A percentile compares a stretch with the other conserved stretches of the same genome.
These are phyloP conservation scores for Lepidochrysops patricia DNA, from an alignment of 2,888 invertebrate species.

Conservation along the genomic window DNA sequence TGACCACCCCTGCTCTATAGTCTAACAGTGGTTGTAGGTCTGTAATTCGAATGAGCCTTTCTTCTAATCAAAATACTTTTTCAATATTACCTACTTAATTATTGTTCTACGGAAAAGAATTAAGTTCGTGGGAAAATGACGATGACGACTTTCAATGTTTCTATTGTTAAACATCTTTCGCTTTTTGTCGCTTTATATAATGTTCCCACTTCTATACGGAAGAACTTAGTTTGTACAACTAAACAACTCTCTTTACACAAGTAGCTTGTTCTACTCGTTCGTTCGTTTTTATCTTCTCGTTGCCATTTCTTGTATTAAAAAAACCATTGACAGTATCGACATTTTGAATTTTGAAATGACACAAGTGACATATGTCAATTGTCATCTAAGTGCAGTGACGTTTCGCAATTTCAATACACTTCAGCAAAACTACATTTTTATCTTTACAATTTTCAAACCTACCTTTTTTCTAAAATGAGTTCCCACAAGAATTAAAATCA, in stretches of 20 bases:
- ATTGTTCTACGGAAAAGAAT: neutral
- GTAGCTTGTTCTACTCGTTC: conserved; percentile 13
- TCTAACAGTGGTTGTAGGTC: too few relatives aligned
- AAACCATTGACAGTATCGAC: neutral
- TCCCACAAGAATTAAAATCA: conserved; percentile 45
- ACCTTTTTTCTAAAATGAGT: conserved; percentile 61
- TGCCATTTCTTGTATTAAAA: neutral
- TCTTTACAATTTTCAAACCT: conserved; percentile 46
- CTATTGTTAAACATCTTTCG: conserved; percentile 12
- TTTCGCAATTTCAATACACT: conserved; percentile 48
- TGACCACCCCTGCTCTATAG: too few relatives aligned
- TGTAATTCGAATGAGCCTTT: too few relatives aligned
- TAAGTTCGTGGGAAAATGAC: conserved; percentile 8
- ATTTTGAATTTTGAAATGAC: neutral
- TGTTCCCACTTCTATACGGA: conserved; percentile 17
- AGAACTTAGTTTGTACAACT: conserved; percentile 32
- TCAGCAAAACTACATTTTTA: conserved; percentile 22
- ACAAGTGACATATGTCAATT: conserved; percentile 12
- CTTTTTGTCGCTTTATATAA: conserved; percentile 13
- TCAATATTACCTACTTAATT: neutral
- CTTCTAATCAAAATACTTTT: neutral
- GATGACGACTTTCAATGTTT: conserved; percentile 14
- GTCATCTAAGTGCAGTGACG: conserved; percentile 53
- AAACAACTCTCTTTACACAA: conserved; percentile 22
- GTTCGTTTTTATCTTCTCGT: conserved; percentile 4